Conservation (phyloP, 2,888 invertebrate genomes). For the Melanostoma mellinum region DNA sequence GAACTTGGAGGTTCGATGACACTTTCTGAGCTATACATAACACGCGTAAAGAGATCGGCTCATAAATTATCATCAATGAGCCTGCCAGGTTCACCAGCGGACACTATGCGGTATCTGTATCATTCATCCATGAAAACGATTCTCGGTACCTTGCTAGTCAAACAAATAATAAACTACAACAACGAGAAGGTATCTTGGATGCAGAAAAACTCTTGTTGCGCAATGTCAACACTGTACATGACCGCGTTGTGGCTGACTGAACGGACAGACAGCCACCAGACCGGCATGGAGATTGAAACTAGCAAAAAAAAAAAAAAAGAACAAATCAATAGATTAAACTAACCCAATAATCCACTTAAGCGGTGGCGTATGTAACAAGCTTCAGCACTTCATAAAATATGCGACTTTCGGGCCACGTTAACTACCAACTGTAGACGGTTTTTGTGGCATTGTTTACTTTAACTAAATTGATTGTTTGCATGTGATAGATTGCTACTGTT, state of each 20-base stretch:
- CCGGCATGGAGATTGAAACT: constrained; percentile 10
- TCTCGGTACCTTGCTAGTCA: constrained; percentile 21
- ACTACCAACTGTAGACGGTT: not conserved
- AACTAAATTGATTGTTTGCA: constrained; percentile 45
- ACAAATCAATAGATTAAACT: constrained; percentile 30
- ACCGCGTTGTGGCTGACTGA: not conserved
- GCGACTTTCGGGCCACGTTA: not conserved
- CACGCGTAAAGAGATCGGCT: constrained; percentile 8
- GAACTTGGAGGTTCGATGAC: too few species aligned
- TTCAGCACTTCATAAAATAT: constrained; percentile 64
- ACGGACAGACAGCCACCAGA: constrained; percentile 36
- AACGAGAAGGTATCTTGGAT: not conserved
- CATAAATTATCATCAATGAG: constrained; percentile 40
- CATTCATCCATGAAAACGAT: constrained; percentile 66
- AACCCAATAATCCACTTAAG: constrained; percentile 68
- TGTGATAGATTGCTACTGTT: constrained; percentile 63
- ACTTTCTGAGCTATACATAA: too few species aligned
- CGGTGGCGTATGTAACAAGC: constrained; percentile 45
- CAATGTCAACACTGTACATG: constrained; percentile 51
- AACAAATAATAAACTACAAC: constrained; percentile 13
- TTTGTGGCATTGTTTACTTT: not conserved
- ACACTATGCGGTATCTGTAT: constrained; percentile 40
- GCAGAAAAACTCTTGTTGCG: constrained; percentile 46
- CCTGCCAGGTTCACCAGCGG: constrained; percentile 1
- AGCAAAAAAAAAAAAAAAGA: constrained; percentile 13